Conservation (phyloP, 1,140 invertebrate species). For the honey bee (Apis mellifera) region Amel_HAv3.1 CM009936.2:10079001-10079500, state of each 20-base stretch:
- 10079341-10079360: neutral
- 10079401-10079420: constrained; percentile 63
- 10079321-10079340: constrained; percentile 17
- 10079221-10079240: constrained; percentile 57
- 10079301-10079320: constrained; percentile 34
- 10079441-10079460: constrained; percentile 5
- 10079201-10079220: constrained; percentile 30
- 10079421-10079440: neutral
- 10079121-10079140: neutral
- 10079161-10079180: constrained; percentile 57
- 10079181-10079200: constrained; percentile 48
- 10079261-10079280: constrained; percentile 51
- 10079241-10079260: constrained; percentile 18
- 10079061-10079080: constrained; percentile 25
- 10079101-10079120: constrained; percentile 51
- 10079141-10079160: neutral
- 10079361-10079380: constrained; percentile 37
- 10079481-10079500: too few species aligned
- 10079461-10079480: neutral
- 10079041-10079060: neutral
- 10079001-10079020: neutral
- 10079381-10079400: constrained; percentile 19
- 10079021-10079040: neutral
- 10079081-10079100: constrained; percentile 11
- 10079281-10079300: constrained; percentile 52